Evolutionary conservation across 2,113 vertebrate genomes (phyloP).

Genomic region (Laticauda laticaudata): DNA sequence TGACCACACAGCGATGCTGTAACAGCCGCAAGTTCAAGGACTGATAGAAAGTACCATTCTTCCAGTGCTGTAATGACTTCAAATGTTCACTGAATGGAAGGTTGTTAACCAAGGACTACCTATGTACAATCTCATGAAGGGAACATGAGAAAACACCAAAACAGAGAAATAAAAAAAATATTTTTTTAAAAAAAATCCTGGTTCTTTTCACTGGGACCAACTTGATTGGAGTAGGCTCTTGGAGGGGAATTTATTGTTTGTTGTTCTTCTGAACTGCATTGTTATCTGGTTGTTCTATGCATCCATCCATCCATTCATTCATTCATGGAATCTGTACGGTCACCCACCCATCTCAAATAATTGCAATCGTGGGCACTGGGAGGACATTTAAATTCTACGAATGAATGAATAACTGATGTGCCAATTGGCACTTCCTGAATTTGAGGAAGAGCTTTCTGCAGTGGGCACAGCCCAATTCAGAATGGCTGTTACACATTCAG

Average conservation of each 20-base stretch:
- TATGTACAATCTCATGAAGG: background rate
- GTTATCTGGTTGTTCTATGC: background rate
- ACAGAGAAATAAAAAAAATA: background rate
- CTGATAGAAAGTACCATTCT: background rate
- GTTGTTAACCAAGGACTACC: background rate
- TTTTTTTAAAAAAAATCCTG: background rate
- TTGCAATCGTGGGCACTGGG: background rate
- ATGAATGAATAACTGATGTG: background rate
- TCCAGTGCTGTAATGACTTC: background rate
- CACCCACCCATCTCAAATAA: background rate
- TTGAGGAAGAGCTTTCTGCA: background rate
- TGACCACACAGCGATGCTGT: background rate
- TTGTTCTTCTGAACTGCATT: background rate
- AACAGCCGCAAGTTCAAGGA: background rate
- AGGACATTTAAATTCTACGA: background rate
- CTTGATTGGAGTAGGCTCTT: background rate
- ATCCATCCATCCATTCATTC: background rate
- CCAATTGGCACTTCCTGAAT: background rate
- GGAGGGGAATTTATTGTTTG: background rate
- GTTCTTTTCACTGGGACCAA: background rate
- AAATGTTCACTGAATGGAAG: background rate
- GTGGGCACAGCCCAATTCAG: background rate
- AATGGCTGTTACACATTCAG: background rate
- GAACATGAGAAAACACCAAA: background rate
- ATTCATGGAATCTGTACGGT: background rate